phyloP scores from a whole-genome alignment of 2,113 vertebrate genomes.

The Phyllostomus hastatus region DNA sequence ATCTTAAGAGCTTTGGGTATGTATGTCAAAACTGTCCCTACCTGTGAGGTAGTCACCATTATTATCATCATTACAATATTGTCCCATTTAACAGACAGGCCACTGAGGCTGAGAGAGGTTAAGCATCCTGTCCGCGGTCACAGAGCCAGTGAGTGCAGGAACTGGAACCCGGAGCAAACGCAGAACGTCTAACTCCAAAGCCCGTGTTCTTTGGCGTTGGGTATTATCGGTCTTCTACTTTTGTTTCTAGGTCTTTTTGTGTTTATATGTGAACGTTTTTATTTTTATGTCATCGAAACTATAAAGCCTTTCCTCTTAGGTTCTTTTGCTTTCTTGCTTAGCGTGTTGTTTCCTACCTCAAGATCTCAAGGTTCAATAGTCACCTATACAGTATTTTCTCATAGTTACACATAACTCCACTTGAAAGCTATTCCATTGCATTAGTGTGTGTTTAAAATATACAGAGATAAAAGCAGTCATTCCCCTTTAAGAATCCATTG shows the following conservation, averaged over 20 bases:
- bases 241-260: background rate
- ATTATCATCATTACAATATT: background rate
- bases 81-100: background rate
- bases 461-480: background rate
- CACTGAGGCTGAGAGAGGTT: background rate
- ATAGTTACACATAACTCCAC: background rate
- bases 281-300: background rate
- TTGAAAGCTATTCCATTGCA: background rate
- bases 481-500: background rate
- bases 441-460: background rate
- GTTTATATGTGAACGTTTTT: background rate
- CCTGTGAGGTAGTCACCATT: background rate
- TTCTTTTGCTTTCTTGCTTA: background rate
- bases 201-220: background rate
- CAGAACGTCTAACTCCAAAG: background rate
- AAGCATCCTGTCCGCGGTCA: background rate
- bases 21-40: background rate
- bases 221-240: background rate
- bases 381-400: background rate
- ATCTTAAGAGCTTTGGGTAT: background rate
- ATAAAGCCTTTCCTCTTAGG: background rate
- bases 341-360: background rate
- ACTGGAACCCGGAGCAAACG: background rate
- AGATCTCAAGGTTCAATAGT: background rate
- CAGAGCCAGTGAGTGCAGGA: background rate